These are phyloP conservation scores for Ridgeia piscesae DNA, from an alignment of 1,140 invertebrate species.

Conservation along the genomic window DNA sequence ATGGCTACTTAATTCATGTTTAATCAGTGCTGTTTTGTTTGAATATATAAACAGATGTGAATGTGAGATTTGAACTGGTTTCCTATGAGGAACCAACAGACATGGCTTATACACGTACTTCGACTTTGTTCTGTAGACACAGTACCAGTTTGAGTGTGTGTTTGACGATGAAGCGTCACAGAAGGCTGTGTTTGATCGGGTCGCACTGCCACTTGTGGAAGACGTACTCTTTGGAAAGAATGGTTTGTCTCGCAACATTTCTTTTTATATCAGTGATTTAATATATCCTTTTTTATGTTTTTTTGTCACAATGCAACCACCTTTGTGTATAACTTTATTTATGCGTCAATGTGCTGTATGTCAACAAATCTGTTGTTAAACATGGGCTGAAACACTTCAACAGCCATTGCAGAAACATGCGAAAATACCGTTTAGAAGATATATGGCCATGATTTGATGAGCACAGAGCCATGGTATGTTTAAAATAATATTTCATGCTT, in stretches of 20 bases:
- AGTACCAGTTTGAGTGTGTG: slow-evolving; percentile 70
- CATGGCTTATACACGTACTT: background rate
- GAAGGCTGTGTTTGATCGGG: slow-evolving; percentile 79
- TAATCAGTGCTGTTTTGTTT: slow-evolving; percentile 13
- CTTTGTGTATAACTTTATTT: background rate
- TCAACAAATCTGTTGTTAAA: background rate
- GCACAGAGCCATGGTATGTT: too few species aligned
- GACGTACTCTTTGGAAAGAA: slow-evolving; percentile 72
- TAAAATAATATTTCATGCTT: too few species aligned
- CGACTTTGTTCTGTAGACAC: slow-evolving; percentile 26
- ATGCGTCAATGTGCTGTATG: background rate
- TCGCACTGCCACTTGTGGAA: slow-evolving; percentile 84
- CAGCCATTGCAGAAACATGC: too few species aligned
- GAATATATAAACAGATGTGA: background rate
- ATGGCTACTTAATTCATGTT: background rate
- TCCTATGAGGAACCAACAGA: background rate
- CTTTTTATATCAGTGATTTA: slow-evolving; percentile 23
- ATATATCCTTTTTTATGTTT: background rate
- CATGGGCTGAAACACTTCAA: too few species aligned
- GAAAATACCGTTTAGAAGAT: too few species aligned
- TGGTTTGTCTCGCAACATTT: slow-evolving; percentile 57
- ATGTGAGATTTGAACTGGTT: background rate
- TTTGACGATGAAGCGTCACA: slow-evolving; percentile 79
- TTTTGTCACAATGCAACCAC: background rate
- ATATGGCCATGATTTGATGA: too few species aligned